Evolutionary conservation across 1,140 invertebrate species (phyloP).

Genomic region (Nasonia vitripennis): DNA sequence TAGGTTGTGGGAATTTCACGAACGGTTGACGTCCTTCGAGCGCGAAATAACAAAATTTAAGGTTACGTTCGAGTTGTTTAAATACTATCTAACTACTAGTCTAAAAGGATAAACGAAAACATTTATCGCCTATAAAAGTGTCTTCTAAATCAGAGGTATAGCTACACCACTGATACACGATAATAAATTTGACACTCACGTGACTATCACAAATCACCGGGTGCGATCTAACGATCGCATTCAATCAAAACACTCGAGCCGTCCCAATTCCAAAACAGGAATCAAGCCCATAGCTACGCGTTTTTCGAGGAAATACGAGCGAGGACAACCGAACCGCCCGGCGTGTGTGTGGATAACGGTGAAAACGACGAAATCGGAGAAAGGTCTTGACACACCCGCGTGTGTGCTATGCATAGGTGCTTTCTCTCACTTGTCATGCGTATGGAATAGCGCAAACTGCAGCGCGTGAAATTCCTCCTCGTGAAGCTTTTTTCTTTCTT

Average conservation of each 20-base stretch:
- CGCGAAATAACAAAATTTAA: not conserved
- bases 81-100: too few relatives aligned
- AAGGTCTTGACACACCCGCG: slow-evolving; percentile 47
- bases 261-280: not conserved
- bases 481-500: slow-evolving; percentile 11
- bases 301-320: slow-evolving; percentile 6
- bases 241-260: not conserved
- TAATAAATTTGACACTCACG: not conserved
- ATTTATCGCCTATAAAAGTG: not conserved
- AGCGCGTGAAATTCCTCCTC: not conserved
- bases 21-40: not conserved
- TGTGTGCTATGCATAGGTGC: slow-evolving; percentile 27
- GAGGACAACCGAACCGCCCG: not conserved
- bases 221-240: not conserved
- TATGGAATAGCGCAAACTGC: not conserved
- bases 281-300: not conserved
- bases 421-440: not conserved
- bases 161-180: not conserved
- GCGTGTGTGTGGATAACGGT: not conserved
- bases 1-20: not conserved
- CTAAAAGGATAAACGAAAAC: not conserved
- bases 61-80: not conserved
- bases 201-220: not conserved
- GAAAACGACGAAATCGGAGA: slow-evolving; percentile 31
- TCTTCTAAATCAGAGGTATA: not conserved